phyloP scores from a whole-genome alignment of 2,113 vertebrate genomes.

The Mohoua ochrocephala region DNA sequence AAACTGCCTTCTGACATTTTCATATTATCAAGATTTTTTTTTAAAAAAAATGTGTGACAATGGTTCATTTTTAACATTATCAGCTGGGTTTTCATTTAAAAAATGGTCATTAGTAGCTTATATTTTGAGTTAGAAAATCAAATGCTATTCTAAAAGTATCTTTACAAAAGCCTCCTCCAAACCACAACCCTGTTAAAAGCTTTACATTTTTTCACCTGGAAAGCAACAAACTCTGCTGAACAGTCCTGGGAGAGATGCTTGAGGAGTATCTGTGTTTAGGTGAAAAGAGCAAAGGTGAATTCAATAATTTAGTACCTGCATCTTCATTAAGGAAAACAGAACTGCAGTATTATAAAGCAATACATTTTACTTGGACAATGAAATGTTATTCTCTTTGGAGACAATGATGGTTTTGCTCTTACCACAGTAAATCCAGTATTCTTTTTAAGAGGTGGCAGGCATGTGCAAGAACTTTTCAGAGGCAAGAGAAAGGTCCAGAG shows the following conservation, averaged over 20 bases:
- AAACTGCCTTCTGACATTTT: neutral
- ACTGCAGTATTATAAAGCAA: neutral
- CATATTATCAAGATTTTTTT: neutral
- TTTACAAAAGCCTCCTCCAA: neutral
- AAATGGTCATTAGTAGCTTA: neutral
- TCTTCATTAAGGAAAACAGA: neutral
- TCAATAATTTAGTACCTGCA: neutral
- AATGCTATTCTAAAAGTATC: neutral
- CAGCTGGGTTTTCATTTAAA: fast-evolving
- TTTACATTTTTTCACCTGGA: neutral
- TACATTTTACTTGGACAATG: neutral
- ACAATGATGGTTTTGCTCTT: neutral
- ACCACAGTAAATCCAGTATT: neutral
- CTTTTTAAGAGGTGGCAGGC: neutral
- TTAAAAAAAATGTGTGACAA: neutral
- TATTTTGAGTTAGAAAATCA: neutral
- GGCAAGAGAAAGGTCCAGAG: neutral
- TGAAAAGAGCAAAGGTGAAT: neutral
- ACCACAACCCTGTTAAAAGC: neutral
- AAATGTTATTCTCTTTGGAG: neutral
- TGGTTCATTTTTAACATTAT: neutral
- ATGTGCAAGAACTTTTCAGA: neutral
- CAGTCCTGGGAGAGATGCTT: neutral
- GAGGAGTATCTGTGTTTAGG: neutral
- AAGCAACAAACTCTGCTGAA: neutral